These are phyloP conservation scores for Apodemus speciosus DNA, from an alignment of 2,113 vertebrate genomes.

Conservation along the genomic window DNA sequence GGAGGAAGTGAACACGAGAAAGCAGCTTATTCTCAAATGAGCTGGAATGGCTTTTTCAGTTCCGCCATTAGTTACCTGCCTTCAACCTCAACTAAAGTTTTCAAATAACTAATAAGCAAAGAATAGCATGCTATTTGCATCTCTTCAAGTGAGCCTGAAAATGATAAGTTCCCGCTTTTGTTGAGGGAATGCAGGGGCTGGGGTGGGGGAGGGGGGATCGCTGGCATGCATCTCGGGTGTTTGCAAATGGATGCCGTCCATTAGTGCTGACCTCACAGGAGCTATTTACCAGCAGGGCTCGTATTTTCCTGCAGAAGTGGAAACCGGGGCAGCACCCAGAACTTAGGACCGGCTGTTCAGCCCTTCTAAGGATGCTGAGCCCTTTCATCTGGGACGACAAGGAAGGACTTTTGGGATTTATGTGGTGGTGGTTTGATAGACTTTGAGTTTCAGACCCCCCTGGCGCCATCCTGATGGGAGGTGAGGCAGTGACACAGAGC, in stretches of 20 bases:
- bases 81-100: conserved; percentile 43
- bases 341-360: background rate
- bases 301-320: background rate
- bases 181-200: background rate
- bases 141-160: conserved; percentile 73
- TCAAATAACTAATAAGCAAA: conserved; percentile 51
- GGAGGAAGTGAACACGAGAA: background rate
- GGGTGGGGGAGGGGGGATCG: background rate
- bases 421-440: background rate
- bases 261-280: background rate
- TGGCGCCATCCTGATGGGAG: conserved; percentile 56
- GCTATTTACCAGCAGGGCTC: background rate
- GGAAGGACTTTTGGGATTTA: background rate
- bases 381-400: background rate
- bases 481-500: background rate
- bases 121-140: conserved; percentile 52
- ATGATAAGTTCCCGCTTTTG: conserved; percentile 64
- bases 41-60: background rate
- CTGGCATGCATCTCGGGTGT: background rate
- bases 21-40: background rate
- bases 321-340: background rate
- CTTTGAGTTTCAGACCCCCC: conserved; percentile 36
- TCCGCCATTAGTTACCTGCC: background rate
- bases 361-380: background rate
- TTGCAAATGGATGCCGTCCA: background rate